phyloP scores from a whole-genome alignment of 2,113 vertebrate species.

The Psettodes erumei region DNA sequence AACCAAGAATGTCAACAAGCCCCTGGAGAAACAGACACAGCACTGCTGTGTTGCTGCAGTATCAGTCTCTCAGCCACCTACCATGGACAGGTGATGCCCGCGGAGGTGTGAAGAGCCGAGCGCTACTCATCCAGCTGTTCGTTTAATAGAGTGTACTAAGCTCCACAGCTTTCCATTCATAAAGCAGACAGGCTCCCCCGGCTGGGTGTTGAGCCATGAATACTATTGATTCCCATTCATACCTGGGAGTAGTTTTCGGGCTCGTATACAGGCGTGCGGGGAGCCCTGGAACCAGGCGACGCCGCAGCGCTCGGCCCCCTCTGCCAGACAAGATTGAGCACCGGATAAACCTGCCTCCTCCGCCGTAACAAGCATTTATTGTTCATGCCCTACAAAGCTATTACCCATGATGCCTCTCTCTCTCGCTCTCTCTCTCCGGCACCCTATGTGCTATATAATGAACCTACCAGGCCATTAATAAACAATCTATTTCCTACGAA shows the following conservation, averaged over 20 bases:
- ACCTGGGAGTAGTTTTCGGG: slow-evolving; percentile 64
- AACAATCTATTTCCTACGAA: slow-evolving; percentile 87
- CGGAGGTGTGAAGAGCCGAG: slow-evolving; percentile 60
- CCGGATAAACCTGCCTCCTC: slow-evolving; percentile 77
- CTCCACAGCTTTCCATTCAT: slow-evolving; percentile 73
- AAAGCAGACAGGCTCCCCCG: slow-evolving; percentile 73
- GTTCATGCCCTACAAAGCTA: slow-evolving; percentile 81
- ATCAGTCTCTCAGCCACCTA: slow-evolving; percentile 57
- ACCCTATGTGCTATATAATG: slow-evolving; percentile 77
- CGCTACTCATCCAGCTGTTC: slow-evolving; percentile 76
- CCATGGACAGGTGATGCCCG: slow-evolving; percentile 66
- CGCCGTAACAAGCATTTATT: slow-evolving; percentile 82
- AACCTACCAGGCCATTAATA: slow-evolving; percentile 86
- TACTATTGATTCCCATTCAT: slow-evolving; percentile 76
- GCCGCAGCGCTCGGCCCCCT: slow-evolving; percentile 48
- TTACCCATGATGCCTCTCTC: slow-evolving; percentile 82
- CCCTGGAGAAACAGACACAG: background rate
- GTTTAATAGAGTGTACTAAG: slow-evolving; percentile 76
- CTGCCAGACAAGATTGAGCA: slow-evolving; percentile 78
- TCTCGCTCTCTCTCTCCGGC: slow-evolving; percentile 43
- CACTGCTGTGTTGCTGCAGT: slow-evolving; percentile 27
- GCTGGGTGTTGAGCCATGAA: slow-evolving; percentile 72
- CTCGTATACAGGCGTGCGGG: slow-evolving; percentile 43
- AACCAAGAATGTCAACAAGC: slow-evolving; percentile 2
- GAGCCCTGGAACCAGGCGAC: slow-evolving; percentile 44